Evolutionary conservation across 2,113 vertebrate species (phyloP), one percentile per base, ranked within the genome.

Genomic region (Nycticorax nycticorax): DNA sequence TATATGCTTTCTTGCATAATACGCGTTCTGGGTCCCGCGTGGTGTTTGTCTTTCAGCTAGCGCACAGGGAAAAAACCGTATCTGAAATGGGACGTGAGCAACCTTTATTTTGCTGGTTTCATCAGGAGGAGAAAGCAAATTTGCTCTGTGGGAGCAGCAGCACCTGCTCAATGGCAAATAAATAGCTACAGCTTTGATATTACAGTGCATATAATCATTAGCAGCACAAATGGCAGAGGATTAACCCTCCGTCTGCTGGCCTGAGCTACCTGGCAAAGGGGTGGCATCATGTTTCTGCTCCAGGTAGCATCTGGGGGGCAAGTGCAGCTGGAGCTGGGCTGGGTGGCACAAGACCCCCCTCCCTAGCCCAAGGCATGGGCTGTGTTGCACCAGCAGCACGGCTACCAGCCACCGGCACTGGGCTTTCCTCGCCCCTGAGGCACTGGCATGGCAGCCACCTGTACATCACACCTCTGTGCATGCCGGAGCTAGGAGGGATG

Each of bases 1-100:
- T 97, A 98, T 97, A 98, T 97, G 92, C 88, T 97, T 97, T 98
- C 96, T 98, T 97, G 97, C 98, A 98, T 98, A 98, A 98, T 97
- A 97, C 97, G 88, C 97, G 96, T 94, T 96, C 95, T 97, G 96
- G 79, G 97, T 98, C 98, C 97, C 60, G 88, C 74, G 94, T 10
- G 3, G 45, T 93, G 94, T 96, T 94, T 92, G 85, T 76, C 74
- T 96, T 95, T 93, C 85, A 89, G 94, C 89, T 81, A 33, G 71
- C 43, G 80, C 82, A 64, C 97, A 95, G 97, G 97, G 91, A 88
- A 96, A 98, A 89, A 93, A 47, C 1, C 41, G 16, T 90, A 72
- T 92, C 97, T 98, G 92, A 93, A 98, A 98, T 95, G 97, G 98
- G 98, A 98, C 96, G 86, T 97, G 96, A 97, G 97, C 97, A 98